Conservation (phyloP, 2,113 vertebrate species). For the Lagopus muta region DNA sequence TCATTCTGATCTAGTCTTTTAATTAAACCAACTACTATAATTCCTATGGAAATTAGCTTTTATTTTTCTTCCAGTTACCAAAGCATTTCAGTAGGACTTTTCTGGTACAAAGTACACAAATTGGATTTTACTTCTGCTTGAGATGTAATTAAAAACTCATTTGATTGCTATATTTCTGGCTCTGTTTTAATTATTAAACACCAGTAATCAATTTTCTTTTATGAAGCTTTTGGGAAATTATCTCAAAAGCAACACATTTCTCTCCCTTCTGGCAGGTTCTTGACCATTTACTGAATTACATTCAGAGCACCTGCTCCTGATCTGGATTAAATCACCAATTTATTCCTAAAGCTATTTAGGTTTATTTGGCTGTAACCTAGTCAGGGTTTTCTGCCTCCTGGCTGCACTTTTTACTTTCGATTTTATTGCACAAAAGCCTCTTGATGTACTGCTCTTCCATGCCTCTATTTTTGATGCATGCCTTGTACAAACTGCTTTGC, state of each 20-base stretch:
- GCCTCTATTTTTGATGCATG: background rate
- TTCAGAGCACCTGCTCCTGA: conserved; percentile 79
- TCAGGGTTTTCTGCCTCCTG: conserved; percentile 61
- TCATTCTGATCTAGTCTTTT: conserved; percentile 73
- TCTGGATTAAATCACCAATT: conserved; percentile 78
- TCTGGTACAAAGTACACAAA: conserved; percentile 75
- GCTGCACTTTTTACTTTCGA: conserved; percentile 25
- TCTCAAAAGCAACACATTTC: conserved; percentile 82
- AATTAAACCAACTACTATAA: conserved; percentile 80
- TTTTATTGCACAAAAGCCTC: conserved; percentile 44
- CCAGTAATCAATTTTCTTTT: conserved; percentile 86
- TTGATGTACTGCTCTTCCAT: background rate
- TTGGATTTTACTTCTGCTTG: conserved; percentile 79
- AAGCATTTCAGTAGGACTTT: conserved; percentile 77
- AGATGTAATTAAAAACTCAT: conserved; percentile 86
- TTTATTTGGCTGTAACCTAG: conserved; percentile 74
- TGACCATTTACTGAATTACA: conserved; percentile 80
- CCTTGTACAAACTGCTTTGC: background rate
- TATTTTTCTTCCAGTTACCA: conserved; percentile 74
- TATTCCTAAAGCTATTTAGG: conserved; percentile 73
- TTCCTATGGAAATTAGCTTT: conserved; percentile 81
- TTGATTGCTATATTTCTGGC: conserved; percentile 85
- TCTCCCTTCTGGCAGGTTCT: conserved; percentile 82
- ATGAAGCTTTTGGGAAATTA: conserved; percentile 88
- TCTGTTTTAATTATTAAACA: conserved; percentile 82